Conservation (phyloP, 2,797 vertebrate genomes). For the Urophycis tenuis region DNA sequence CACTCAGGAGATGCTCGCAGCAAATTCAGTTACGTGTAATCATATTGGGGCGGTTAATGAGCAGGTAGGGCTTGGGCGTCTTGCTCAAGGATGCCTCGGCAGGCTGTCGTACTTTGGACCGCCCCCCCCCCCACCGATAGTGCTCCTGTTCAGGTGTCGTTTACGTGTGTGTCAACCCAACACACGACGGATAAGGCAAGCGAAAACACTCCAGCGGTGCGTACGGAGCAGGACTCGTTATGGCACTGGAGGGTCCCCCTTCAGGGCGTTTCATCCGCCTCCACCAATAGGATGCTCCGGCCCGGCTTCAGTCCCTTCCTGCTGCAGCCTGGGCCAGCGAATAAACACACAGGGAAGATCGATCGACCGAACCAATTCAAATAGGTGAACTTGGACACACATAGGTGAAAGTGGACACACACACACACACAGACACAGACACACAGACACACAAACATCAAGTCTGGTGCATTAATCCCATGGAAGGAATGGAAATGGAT, state of each 20-base stretch:
- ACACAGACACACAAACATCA: not conserved
- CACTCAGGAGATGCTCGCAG: not conserved
- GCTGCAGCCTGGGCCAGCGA: not conserved
- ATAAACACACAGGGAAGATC: not conserved
- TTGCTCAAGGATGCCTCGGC: too few relatives aligned
- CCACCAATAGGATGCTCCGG: not conserved
- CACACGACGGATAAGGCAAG: not conserved
- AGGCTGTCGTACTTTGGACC: too few relatives aligned
- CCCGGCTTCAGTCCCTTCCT: not conserved
- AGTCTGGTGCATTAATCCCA: constrained; percentile 16
- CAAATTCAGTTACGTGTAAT: too few relatives aligned
- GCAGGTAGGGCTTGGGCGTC: too few relatives aligned
- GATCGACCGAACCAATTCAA: not conserved
- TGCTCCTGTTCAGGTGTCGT: not conserved
- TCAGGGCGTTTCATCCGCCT: not conserved
- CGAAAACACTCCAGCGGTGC: not conserved
- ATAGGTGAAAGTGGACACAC: too few relatives aligned
- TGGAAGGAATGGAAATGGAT: constrained; percentile 34
- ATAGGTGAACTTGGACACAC: not conserved
- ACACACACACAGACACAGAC: not conserved
- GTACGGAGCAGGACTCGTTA: not conserved
- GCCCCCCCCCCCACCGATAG: too few relatives aligned
- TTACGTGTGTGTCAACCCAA: not conserved
- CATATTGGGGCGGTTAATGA: too few relatives aligned
- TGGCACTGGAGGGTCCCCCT: not conserved